Evolutionary conservation across 1,140 invertebrate species (phyloP), one percentile per base, ranked within the genome.

Genomic region (Dendroctonus ponderosae): DNA sequence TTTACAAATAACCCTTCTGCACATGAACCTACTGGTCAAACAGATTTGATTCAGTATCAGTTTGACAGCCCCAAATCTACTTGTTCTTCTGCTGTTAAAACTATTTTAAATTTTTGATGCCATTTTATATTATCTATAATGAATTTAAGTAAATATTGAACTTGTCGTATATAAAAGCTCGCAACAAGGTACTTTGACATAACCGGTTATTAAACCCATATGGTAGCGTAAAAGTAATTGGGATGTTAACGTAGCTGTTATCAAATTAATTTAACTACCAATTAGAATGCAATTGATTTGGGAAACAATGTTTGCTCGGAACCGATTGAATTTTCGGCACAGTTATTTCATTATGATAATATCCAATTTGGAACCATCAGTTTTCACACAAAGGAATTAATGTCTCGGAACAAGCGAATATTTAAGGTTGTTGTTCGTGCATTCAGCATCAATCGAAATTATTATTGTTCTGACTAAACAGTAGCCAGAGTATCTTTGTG

Each of bases 281-380:
- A 67, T 67, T 67, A 67, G 65, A 61, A 37, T 54, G 49, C 58
- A 61, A 67, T 61, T 67, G 65, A 67, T 61, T 67, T 44, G 39
- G 40, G 57, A 67, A 67, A 67, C 58, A 67, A 54, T 41, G 65
- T 42, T 53, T 39, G 64, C 46, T 44, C 42, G 43, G 11, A 41
- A 43, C 48, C 56, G 56, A 66, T 66, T 67, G 50, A 61, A 67
- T 67, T 67, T 67, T 67, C 57, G 41, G 41, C 58, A 56, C 12
- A 67, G 65, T 60, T 67, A 61, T 67, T 67, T 56, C 65, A 67
- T 67, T 67, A 67, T 67, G 54, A 67, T 67, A 67, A 67, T 67
- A 67, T 61, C 65, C 57, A 67, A 67, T 67, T 67, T 67, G 65
- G 53, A 67, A 59, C 63, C 54, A 50, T 66, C 63, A 66, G 63